Evolutionary conservation across 2,888 invertebrate genomes (phyloP), one percentile per base, ranked within the genome.

Genomic region (Euzophera pinguis): DNA sequence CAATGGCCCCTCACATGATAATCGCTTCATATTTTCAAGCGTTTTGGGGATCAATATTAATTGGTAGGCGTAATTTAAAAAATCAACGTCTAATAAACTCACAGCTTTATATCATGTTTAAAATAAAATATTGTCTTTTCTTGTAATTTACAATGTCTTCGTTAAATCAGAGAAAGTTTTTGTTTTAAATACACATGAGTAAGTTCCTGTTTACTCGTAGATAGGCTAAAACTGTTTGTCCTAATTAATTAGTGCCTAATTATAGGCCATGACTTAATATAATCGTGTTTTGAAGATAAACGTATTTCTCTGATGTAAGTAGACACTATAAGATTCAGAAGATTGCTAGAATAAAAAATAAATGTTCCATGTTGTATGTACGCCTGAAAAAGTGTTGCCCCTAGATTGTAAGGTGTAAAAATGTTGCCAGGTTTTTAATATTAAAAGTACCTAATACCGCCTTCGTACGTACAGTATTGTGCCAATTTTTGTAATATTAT

Each of bases 321-420:
- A 27, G 37, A 38, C 34, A 12, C 9, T 35, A 51, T 55, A 54
- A 49, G 50, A 56, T 52, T 53, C 52, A 42, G 51, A 59, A 22
- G 47, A 52, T 54, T 48, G 47, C 53, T 61, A 61, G 57, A 49
- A 34, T 43, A 43, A 51, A 34, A 56, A 54, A 51, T 71, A 61
- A 73, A 75, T 71, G 73, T 76, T 81, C 70, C 73, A 71, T 81
- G 75, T 79, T 74, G 73, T 81, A 70, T 65, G 73, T 73, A 70
- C 62, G 71, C 73, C 70, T 64, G 62, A 67, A 57, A 62, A 59
- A 63, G 65, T 72, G 71, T 75, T 70, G 73, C 69, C 67, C 66
- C 59, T 75, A 75, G 72, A 58, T 64, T 64, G 52, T 78, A 81
- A 76, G 73, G 45, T 74, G 69, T 79, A 71, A 71, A 78, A 74